Evolutionary conservation across 2,888 invertebrate genomes (phyloP).

Genomic region (Microdon myrmicae): DNA sequence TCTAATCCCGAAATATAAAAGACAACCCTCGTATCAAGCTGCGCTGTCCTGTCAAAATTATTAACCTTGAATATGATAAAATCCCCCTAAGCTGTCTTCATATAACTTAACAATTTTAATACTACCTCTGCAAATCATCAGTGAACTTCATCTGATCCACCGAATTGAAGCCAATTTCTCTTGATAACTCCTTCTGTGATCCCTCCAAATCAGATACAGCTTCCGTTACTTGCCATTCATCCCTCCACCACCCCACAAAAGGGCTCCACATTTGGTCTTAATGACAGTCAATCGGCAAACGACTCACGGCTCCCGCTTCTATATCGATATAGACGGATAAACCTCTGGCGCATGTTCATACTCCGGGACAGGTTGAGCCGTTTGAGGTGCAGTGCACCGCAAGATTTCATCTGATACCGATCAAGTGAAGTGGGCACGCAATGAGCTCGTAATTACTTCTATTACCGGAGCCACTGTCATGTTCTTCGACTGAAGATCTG

Average conservation of each 20-base stretch:
- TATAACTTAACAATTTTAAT: too few relatives aligned
- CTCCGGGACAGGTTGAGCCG: slow-evolving; percentile 29
- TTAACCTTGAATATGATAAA: too few relatives aligned
- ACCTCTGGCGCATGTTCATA: slow-evolving; percentile 22
- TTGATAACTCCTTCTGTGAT: too few relatives aligned
- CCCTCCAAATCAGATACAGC: too few relatives aligned
- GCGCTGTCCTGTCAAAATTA: too few relatives aligned
- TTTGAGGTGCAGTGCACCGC: slow-evolving; percentile 38
- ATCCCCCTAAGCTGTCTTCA: too few relatives aligned
- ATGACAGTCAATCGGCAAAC: slow-evolving; percentile 42
- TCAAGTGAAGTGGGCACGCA: slow-evolving; percentile 53
- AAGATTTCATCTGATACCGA: slow-evolving; percentile 49
- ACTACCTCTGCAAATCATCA: too few relatives aligned
- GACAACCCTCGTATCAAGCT: too few relatives aligned
- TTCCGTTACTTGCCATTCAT: too few relatives aligned
- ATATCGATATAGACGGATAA: slow-evolving; percentile 38
- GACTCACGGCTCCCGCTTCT: slow-evolving; percentile 37
- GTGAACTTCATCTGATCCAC: too few relatives aligned
- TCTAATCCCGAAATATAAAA: too few relatives aligned
- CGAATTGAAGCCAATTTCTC: too few relatives aligned
- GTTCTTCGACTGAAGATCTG: slow-evolving; percentile 37
- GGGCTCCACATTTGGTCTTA: neutral
- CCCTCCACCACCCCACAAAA: neutral
- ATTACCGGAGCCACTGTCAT: slow-evolving; percentile 48
- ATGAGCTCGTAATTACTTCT: slow-evolving; percentile 52